A percentile compares a stretch with the other conserved stretches of the same genome.
Evolutionary conservation across 64 coral and sea anemone genomes (phyloP).

Genomic region (Montipora capricornis): DNA sequence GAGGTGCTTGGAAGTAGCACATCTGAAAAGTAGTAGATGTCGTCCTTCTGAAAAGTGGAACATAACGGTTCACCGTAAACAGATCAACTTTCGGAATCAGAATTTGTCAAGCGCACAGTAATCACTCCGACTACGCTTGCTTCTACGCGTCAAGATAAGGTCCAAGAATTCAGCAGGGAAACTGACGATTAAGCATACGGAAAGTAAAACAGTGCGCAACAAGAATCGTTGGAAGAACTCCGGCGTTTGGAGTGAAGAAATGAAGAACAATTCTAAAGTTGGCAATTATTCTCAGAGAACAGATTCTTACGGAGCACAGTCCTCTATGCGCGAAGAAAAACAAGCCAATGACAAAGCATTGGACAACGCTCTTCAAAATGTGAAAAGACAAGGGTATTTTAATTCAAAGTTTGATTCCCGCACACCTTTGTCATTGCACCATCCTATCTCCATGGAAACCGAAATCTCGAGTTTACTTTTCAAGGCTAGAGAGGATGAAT

Average conservation of each 20-base stretch:
- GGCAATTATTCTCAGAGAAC: neutral
- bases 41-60: no score
- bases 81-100: no score
- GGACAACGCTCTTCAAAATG: neutral
- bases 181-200: neutral
- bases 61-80: no score
- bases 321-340: neutral
- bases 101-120: no score
- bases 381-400: conserved; percentile 7
- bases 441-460: conserved; percentile 11
- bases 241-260: neutral
- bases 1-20: no score
- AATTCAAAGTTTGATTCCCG: conserved; percentile 37
- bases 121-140: neutral
- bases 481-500: neutral
- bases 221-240: neutral
- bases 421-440: neutral
- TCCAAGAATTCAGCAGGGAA: neutral
- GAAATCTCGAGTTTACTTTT: neutral
- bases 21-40: no score
- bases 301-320: neutral
- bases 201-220: neutral
- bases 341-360: neutral
- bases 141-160: neutral
- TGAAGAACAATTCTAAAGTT: neutral